Conservation (phyloP, 2,888 invertebrate species). For the Reticulitermes lucifugus region DNA sequence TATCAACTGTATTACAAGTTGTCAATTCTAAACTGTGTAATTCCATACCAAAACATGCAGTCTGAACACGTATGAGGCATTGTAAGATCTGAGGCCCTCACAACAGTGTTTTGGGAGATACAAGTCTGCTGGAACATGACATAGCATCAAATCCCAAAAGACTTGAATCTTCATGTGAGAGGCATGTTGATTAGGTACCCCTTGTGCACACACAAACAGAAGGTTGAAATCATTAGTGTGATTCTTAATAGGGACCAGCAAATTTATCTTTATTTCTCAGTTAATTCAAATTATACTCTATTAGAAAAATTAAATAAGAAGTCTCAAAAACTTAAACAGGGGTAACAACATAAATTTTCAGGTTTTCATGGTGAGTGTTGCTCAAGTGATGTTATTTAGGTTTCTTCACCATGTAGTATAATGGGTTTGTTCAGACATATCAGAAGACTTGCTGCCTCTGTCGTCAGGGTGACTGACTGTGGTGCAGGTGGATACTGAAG, state of each 20-base stretch:
- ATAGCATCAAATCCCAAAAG: too few species aligned
- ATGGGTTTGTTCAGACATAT: too few species aligned
- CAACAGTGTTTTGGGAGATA: too few species aligned
- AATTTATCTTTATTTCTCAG: constrained; percentile 38
- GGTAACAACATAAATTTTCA: too few species aligned
- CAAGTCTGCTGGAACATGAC: too few species aligned
- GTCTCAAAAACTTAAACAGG: not conserved
- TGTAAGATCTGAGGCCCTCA: too few species aligned
- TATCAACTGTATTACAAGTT: not conserved
- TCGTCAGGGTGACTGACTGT: too few species aligned
- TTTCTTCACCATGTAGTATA: too few species aligned
- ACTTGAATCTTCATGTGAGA: not conserved
- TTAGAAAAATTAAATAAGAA: not conserved
- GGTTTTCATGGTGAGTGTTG: too few species aligned
- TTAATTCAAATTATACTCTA: not conserved
- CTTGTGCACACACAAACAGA: not conserved
- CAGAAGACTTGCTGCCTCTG: not conserved
- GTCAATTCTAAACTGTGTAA: not conserved
- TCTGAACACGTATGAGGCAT: not conserved
- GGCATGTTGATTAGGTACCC: not conserved
- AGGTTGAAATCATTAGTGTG: constrained; percentile 43
- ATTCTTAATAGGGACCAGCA: constrained; percentile 52
- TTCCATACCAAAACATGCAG: constrained; percentile 20
- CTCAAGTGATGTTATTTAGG: too few species aligned
- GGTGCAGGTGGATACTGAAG: too few species aligned